Base-by-base conservation (phyloP, 2,113 vertebrate genomes). In the Castor canadensis region DNA sequence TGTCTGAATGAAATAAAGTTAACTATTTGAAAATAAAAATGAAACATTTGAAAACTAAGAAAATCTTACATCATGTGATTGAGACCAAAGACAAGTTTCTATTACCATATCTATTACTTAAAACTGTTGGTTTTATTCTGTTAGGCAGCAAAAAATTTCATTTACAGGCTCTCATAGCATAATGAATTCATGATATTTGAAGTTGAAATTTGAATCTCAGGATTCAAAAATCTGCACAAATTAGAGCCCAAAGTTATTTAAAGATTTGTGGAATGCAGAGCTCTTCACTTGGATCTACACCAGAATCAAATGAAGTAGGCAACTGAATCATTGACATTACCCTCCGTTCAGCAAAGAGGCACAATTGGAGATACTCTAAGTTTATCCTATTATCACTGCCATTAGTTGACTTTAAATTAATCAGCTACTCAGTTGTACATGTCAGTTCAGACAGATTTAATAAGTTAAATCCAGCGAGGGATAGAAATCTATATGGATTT, bases 351-450 rank as follows among this genome's bases (percentile, higher is more conserved):
- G 66, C 73, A 94, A 96, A 96, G 76, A 81, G 79, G 32, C 9
- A 88, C 58, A 91, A 96, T 94, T 83, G 95, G 86, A 97, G 96
- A 95, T 40, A 94, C 80, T 96, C 97, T 97, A 96, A 80, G 66
- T 10, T 95, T 97, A 92, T 86, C 28, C 90, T 92, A 1, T 75
- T 96, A 97, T 32, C 24, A 91, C 16, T 91, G 40, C n/a, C 64
- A 92, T 96, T 97, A 94, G 84, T 84, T 94, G 93, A 97, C 96
- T 98, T 98, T 95, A 94, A 49, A 97, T 97, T 97, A 97, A 89
- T 88, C 76, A 95, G 94, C n/a, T 97, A 83, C 72, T 96, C 69
- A 93, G 60, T 93, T 97, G 69, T 97, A 52, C 93, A 45, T 87
- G 43, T 96, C 89, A 88, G 38, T 95, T 98, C 77, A 98, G 88